Conservation (phyloP, 2,113 vertebrate species). For the Hemibagrus wyckioides region DNA sequence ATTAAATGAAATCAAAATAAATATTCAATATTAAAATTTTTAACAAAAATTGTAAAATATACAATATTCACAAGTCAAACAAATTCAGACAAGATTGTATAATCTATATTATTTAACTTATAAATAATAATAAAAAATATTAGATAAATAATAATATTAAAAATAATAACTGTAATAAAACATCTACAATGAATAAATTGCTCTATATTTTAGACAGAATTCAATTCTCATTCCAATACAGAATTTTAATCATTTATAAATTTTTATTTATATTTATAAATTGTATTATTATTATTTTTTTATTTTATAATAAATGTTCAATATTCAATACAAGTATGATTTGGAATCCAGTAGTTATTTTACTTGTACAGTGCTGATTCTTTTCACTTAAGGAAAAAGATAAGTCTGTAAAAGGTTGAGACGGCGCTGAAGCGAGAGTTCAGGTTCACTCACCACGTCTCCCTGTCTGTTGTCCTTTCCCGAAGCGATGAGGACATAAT, state of each 20-base stretch:
- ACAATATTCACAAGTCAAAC: background rate
- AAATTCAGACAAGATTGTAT: background rate
- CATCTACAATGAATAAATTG: background rate
- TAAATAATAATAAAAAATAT: background rate
- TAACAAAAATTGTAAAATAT: background rate
- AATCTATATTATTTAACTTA: background rate
- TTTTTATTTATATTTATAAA: background rate
- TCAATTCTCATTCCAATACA: background rate
- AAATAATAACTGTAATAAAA: too few species aligned
- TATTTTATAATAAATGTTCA: background rate
- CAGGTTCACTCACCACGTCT: slow-evolving; percentile 87
- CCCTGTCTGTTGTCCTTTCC: slow-evolving; percentile 91
- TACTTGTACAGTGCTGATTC: background rate
- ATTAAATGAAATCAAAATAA: too few species aligned
- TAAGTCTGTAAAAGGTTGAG: background rate
- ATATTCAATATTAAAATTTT: too few species aligned
- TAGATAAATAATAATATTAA: background rate
- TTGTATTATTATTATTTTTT: background rate
- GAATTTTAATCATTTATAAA: background rate
- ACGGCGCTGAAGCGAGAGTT: background rate
- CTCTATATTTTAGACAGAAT: background rate
- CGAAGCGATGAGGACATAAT: slow-evolving; percentile 90
- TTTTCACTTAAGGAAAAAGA: background rate
- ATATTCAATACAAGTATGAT: background rate
- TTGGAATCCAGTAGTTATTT: background rate